These are phyloP conservation scores for Drosophila ironensis DNA, from an alignment of 1,140 invertebrate species.

Conservation along the genomic window DNA sequence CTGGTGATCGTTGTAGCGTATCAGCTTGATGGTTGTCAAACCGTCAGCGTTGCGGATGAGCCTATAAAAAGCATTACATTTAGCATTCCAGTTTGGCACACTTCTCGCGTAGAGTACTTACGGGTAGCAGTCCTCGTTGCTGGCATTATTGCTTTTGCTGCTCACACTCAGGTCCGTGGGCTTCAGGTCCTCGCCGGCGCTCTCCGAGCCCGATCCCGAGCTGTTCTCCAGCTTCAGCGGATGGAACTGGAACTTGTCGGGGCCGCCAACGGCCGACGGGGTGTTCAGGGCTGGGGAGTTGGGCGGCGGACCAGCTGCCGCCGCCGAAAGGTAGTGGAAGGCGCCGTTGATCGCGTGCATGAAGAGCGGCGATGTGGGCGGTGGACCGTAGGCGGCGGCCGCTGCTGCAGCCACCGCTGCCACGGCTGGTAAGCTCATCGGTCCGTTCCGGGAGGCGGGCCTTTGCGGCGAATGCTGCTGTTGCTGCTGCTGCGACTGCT, in stretches of 20 bases:
- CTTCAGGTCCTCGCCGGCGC: slow-evolving; percentile 82
- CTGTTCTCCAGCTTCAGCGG: slow-evolving; percentile 70
- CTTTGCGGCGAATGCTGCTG: slow-evolving; percentile 60
- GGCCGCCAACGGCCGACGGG: slow-evolving; percentile 24
- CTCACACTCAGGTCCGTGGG: slow-evolving; percentile 83
- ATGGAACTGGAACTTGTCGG: slow-evolving; percentile 77
- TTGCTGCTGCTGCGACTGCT: slow-evolving; percentile 59
- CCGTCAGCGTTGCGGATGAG: slow-evolving; percentile 81
- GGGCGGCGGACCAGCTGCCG: slow-evolving; percentile 65
- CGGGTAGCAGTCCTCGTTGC: slow-evolving; percentile 80
- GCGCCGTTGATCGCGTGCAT: slow-evolving; percentile 79
- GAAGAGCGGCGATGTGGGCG: slow-evolving; percentile 78
- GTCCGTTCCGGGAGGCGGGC: slow-evolving; percentile 52
- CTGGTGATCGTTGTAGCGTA: slow-evolving; percentile 71
- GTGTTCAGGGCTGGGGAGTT: slow-evolving; percentile 69
- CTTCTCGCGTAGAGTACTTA: slow-evolving; percentile 43
- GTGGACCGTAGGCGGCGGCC: slow-evolving; percentile 76
- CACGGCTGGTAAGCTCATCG: slow-evolving; percentile 65
- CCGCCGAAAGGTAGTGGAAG: slow-evolving; percentile 75
- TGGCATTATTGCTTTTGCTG: slow-evolving; percentile 41
- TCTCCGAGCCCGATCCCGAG: slow-evolving; percentile 42
- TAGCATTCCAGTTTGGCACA: slow-evolving; percentile 21
- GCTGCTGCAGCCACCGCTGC: slow-evolving; percentile 73
- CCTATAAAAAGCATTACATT: slow-evolving; percentile 37
- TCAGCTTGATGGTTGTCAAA: slow-evolving; percentile 81